Conservation (phyloP, 2,888 invertebrate genomes). For the Gymnoscelis rufifasciata region DNA sequence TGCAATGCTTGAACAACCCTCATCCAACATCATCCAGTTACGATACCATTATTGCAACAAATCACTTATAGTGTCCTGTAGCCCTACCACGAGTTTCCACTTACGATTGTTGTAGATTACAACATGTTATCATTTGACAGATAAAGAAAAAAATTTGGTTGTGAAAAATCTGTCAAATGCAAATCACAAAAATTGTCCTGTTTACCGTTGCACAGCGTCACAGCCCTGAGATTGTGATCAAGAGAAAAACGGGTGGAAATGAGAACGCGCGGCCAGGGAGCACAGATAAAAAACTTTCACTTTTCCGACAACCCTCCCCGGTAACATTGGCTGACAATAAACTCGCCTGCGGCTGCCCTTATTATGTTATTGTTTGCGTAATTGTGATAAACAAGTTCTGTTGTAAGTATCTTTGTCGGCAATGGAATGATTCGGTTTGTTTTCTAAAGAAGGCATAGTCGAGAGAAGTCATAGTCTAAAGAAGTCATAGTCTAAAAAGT, state of each 20-base stretch:
- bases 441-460: no score
- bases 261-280: slow-evolving; percentile 66
- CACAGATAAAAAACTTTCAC: slow-evolving; percentile 75
- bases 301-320: slow-evolving; percentile 65
- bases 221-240: slow-evolving; percentile 68
- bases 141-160: no score
- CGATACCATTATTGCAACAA: no score
- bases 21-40: no score
- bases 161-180: no score
- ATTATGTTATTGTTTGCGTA: slow-evolving; percentile 63
- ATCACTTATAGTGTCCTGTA: no score
- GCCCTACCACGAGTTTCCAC: no score
- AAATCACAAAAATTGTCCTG: not conserved
- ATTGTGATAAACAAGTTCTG: slow-evolving; percentile 59
- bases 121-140: no score
- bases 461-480: no score
- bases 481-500: no score
- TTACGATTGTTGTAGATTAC: no score
- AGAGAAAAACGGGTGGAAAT: slow-evolving; percentile 54
- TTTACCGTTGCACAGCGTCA: slow-evolving; percentile 30
- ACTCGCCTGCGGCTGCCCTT: slow-evolving; percentile 58
- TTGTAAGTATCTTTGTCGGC: slow-evolving; percentile 32
- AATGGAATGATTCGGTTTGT: not conserved
- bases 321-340: slow-evolving; percentile 64
- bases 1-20: no score